Evolutionary conservation across 2,113 vertebrate species (phyloP).

Genomic region (Larimichthys polyactis): DNA sequence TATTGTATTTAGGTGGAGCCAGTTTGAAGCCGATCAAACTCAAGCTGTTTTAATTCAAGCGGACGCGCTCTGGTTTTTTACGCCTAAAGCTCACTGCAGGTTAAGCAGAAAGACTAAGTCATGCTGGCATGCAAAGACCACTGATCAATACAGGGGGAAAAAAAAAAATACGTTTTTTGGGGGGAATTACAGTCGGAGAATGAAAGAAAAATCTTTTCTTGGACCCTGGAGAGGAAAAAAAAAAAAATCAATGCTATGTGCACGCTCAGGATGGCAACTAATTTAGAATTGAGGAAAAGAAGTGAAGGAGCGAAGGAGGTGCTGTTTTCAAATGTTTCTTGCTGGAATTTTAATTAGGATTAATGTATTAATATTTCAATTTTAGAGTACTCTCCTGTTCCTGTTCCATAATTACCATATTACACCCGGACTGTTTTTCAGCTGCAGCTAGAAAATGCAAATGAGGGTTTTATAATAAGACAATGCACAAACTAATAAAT

Average conservation of each 20-base stretch:
- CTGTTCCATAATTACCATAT: constrained; percentile 69
- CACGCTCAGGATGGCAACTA: constrained; percentile 36
- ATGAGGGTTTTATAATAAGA: constrained; percentile 66
- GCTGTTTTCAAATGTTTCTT: constrained; percentile 47
- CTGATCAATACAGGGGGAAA: constrained; percentile 2
- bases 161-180: constrained; percentile 28
- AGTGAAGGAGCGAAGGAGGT: constrained; percentile 6
- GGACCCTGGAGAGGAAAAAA: constrained; percentile 36
- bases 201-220: constrained; percentile 14
- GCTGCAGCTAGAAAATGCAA: constrained; percentile 73
- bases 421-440: constrained; percentile 56
- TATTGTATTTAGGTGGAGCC: constrained; percentile 13
- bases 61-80: constrained; percentile 44
- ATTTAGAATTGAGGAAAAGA: constrained; percentile 45
- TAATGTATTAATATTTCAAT: constrained; percentile 71
- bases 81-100: constrained; percentile 40
- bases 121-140: constrained; percentile 27
- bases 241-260: constrained; percentile 39
- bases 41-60: constrained; percentile 18
- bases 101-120: constrained; percentile 33
- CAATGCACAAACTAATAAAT: constrained; percentile 62
- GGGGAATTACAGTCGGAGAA: constrained; percentile 16
- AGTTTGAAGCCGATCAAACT: constrained; percentile 57
- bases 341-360: constrained; percentile 68
- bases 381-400: constrained; percentile 58